phyloP scores from a whole-genome alignment of 2,888 invertebrate species.

The Apoda limacodes region DNA sequence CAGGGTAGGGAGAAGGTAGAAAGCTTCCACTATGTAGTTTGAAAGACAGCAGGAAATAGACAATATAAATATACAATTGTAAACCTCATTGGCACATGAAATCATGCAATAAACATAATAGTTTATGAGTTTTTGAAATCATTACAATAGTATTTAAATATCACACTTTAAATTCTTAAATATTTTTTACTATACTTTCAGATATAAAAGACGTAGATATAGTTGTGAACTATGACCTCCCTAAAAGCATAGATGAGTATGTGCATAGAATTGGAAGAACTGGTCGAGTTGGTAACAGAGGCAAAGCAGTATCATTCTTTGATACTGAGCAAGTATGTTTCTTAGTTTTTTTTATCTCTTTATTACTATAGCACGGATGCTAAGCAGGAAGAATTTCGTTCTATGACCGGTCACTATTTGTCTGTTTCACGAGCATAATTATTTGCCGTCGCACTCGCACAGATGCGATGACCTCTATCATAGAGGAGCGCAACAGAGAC shows the following conservation, averaged over 20 bases:
- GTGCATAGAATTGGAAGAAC: slow-evolving; percentile 96
- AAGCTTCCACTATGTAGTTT: too few species aligned
- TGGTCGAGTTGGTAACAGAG: slow-evolving; percentile 91
- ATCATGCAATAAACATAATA: not conserved
- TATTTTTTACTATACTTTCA: too few species aligned
- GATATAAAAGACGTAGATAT: slow-evolving; percentile 90
- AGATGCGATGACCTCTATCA: too few species aligned
- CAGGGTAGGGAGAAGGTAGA: too few species aligned
- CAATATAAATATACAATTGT: slow-evolving; percentile 9
- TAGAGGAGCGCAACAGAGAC: too few species aligned
- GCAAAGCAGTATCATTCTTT: slow-evolving; percentile 89
- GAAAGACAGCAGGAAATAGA: too few species aligned
- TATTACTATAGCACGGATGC: not conserved
- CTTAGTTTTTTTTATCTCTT: not conserved
- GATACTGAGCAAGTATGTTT: slow-evolving; percentile 63
- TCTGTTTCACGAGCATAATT: too few species aligned
- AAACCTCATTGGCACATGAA: slow-evolving; percentile 1
- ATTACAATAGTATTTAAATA: not conserved
- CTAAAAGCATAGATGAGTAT: slow-evolving; percentile 91
- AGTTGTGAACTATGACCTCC: slow-evolving; percentile 94
- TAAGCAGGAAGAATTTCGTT: too few species aligned
- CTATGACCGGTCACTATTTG: too few species aligned
- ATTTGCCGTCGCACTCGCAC: too few species aligned
- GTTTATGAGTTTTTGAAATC: slow-evolving; percentile 13
- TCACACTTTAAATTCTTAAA: not conserved